Conservation (phyloP, 2,113 vertebrate genomes). For the Podarcis raffonei region DNA sequence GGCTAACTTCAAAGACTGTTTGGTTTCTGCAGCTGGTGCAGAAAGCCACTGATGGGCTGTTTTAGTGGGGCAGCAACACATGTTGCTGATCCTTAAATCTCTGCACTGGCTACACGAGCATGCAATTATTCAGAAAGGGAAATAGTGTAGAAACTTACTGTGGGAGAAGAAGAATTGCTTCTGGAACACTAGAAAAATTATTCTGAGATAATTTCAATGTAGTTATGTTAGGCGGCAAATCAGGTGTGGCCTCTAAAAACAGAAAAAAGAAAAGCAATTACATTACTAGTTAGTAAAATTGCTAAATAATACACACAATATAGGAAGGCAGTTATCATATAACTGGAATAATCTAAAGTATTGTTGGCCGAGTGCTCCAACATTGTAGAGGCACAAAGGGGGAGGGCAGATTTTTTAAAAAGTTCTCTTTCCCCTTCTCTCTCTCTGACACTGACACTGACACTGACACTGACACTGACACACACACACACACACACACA, state of each 20-base stretch:
- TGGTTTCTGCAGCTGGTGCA: no score
- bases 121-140: slow-evolving; percentile 10
- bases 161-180: slow-evolving; percentile 83
- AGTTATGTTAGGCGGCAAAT: slow-evolving; percentile 84
- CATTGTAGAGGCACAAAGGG: background rate
- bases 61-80: no score
- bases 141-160: slow-evolving; percentile 79
- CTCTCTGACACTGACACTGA: no score
- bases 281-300: background rate
- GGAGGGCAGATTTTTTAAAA: background rate
- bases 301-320: background rate
- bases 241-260: slow-evolving; percentile 79
- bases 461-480: no score
- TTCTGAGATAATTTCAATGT: slow-evolving; percentile 90
- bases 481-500: no score
- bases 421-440: no score
- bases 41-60: no score
- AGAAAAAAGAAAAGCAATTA: slow-evolving; percentile 60
- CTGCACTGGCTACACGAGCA: background rate
- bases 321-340: background rate
- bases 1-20: no score
- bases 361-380: background rate
- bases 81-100: no score
- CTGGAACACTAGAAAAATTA: slow-evolving; percentile 80
- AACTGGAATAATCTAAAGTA: background rate